Evolutionary conservation across 2,888 invertebrate species (phyloP).

Genomic region (Plebejus melissa): DNA sequence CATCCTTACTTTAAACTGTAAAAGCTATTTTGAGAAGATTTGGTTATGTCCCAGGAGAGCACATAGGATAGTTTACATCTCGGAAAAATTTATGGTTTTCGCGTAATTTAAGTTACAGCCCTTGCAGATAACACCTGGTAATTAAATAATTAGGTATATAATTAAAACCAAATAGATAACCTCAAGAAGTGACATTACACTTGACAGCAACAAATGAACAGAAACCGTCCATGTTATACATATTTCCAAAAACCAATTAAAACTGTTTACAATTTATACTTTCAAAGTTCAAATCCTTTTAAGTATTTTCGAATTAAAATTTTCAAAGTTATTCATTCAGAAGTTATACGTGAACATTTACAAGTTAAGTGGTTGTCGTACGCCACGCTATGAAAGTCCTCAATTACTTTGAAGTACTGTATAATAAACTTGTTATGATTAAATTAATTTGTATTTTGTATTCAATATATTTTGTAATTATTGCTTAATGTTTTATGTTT

Average conservation of each 20-base stretch:
- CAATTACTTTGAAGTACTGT: conserved; percentile 15
- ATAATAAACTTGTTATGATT: conserved; percentile 9
- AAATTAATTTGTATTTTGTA: not conserved
- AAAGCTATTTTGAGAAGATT: too few relatives aligned
- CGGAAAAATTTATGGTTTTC: too few relatives aligned
- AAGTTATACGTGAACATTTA: conserved; percentile 32
- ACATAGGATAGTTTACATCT: too few relatives aligned
- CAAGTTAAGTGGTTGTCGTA: conserved; percentile 29
- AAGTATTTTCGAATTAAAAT: conserved; percentile 16
- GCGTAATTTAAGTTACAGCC: too few relatives aligned
- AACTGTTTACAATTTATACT: not conserved
- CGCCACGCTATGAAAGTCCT: conserved; percentile 24
- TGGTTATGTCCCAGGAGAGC: too few relatives aligned
- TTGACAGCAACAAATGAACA: too few relatives aligned
- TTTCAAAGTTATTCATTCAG: conserved; percentile 26
- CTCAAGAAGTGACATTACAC: too few relatives aligned
- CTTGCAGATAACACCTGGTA: too few relatives aligned
- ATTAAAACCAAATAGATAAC: too few relatives aligned
- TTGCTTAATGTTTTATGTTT: not conserved
- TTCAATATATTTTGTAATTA: not conserved
- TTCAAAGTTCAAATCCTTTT: not conserved
- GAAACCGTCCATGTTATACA: not conserved
- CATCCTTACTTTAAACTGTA: too few relatives aligned
- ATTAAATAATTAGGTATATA: too few relatives aligned
- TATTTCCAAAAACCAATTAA: not conserved